A percentile compares a stretch with the other conserved stretches of the same genome.
phyloP scores from a whole-genome alignment of 2,113 vertebrate species.

The Gnathonemus echidnorhynchus region DNA sequence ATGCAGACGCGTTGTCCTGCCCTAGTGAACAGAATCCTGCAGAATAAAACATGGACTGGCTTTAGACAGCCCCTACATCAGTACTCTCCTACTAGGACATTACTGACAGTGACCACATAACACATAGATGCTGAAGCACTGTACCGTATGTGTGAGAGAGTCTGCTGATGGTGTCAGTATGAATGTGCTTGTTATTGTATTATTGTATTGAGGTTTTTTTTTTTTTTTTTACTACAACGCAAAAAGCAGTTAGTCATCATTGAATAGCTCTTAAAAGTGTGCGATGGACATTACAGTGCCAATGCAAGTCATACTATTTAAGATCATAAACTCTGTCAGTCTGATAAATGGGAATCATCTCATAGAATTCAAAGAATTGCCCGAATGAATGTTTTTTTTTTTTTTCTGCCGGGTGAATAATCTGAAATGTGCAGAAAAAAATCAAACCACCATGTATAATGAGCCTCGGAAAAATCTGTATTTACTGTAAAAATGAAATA shows the following conservation, averaged over 20 bases:
- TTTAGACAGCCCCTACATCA: background rate
- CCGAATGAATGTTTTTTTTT: background rate
- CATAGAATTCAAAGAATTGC: background rate
- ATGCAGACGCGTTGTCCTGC: background rate
- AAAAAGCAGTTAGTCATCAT: background rate
- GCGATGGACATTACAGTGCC: background rate
- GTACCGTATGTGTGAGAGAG: background rate
- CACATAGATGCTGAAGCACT: background rate
- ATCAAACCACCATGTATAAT: background rate
- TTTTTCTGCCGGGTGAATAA: background rate
- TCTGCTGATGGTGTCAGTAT: background rate
- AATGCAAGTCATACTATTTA: background rate
- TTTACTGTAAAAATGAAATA: slow-evolving; percentile 12
- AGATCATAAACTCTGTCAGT: background rate
- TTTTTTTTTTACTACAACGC: background rate
- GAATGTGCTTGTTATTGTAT: background rate
- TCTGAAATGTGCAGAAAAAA: background rate
- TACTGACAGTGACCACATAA: background rate
- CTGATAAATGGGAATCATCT: background rate
- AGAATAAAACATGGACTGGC: background rate
- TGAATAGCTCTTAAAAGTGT: background rate
- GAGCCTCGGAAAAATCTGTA: background rate
- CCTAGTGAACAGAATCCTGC: background rate
- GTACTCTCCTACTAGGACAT: background rate
- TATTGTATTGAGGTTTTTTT: background rate